Evolutionary conservation across 2,888 invertebrate species (phyloP).

Genomic region (Loripinus fragilis): DNA sequence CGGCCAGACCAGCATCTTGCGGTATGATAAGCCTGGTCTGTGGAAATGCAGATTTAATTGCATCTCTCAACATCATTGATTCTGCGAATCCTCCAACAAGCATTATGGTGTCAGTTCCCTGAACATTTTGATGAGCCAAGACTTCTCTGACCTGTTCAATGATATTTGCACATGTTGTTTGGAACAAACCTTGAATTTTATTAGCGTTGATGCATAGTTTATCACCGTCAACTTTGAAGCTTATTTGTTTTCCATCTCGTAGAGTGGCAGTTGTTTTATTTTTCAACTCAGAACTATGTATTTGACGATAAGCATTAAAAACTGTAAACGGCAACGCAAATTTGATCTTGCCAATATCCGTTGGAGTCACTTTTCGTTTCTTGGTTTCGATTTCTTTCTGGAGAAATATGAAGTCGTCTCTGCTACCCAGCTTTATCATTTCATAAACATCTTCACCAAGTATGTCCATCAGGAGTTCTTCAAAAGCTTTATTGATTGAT

Average conservation of each 20-base stretch:
- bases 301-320: constrained; percentile 19
- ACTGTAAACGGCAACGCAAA: constrained; percentile 37
- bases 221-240: constrained; percentile 22
- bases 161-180: constrained; percentile 35
- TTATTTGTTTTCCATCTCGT: neutral
- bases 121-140: constrained; percentile 7
- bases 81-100: constrained; percentile 58
- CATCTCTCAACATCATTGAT: constrained; percentile 42
- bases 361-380: constrained; percentile 38
- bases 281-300: constrained; percentile 10
- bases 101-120: constrained; percentile 34
- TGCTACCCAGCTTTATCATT: constrained; percentile 20
- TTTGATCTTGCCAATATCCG: constrained; percentile 5
- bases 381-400: constrained; percentile 42
- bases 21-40: constrained; percentile 39
- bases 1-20: constrained; percentile 46
- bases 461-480: constrained; percentile 23
- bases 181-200: constrained; percentile 37
- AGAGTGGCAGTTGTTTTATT: neutral
- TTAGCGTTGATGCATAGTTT: constrained; percentile 44
- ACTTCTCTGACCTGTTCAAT: constrained; percentile 27
- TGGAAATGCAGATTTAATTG: constrained; percentile 32
- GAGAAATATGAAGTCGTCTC: constrained; percentile 39
- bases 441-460: constrained; percentile 51
- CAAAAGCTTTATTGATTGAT: constrained; percentile 35